Evolutionary conservation across 2,113 vertebrate genomes (phyloP), one percentile per base, ranked within the genome.

Genomic region (Illadopsis cleaveri): DNA sequence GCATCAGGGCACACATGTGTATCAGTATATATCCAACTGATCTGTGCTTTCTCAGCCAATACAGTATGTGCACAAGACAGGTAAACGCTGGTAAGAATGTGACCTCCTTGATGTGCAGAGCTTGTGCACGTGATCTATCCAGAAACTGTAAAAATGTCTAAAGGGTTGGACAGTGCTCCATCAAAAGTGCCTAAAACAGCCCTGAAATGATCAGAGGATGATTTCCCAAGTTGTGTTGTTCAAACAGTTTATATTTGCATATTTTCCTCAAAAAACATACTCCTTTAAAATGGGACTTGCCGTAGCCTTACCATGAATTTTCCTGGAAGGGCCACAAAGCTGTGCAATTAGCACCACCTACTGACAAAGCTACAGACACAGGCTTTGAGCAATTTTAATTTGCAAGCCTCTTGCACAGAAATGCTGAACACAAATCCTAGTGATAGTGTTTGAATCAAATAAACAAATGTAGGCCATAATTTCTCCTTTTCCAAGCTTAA

Each of bases 321-420:
- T 24, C 71, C 35, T 7, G 24, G 38, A 44, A 89, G 38, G n/a
- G 50, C 68, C 58, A 4, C 93, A 96, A 96, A 96, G n/a, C 35
- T 35, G 94, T 73, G 92, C 82, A 2, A 20, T 80, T 70, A 97
- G 94, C 97, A 82, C 97, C 97, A 86, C 86, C 96, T 76, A 65
- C 96, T 96, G 97, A 92, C 85, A 75, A 65, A 88, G 48, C 68
- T 21, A 16, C 73, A 53, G 56, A 37, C 42, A 27, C 17, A 35
- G 35, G 20, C 35, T 1, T 13, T 15, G 16, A 48, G 42, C 58
- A 9, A 5, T 27, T 37, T 8, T 10, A 5, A 24, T 90, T 57
- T 3, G 14, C 57, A 45, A 72, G 47, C 58, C 61, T 28, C 42
- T 79, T 1, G 0, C 12, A 1, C 31, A 10, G 71, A 37, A 66